Evolutionary conservation across 2,797 vertebrate species (phyloP).

Genomic region (Sarcoramphus papa): DNA sequence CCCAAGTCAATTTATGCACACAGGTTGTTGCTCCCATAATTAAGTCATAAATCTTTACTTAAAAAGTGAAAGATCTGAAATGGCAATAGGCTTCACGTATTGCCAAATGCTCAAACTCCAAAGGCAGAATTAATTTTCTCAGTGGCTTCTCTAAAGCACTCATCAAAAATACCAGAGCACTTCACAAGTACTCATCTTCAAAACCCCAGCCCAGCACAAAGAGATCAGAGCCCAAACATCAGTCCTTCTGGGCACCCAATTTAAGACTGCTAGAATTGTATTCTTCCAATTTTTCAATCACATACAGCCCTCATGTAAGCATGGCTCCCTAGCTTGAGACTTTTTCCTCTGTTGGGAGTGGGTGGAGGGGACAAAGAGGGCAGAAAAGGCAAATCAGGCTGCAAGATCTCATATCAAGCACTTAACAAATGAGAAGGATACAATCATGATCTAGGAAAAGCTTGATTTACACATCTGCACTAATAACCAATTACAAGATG

Average conservation of each 20-base stretch:
- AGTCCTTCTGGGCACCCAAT: background rate
- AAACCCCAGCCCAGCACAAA: background rate
- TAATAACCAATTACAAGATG: background rate
- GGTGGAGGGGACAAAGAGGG: background rate
- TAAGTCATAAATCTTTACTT: background rate
- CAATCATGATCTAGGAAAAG: background rate
- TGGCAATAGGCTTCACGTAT: background rate
- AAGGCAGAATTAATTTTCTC: background rate
- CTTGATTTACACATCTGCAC: background rate
- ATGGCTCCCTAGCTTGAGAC: rapidly evolving
- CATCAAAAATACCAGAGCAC: background rate
- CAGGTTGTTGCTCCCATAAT: background rate
- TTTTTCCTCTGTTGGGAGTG: background rate
- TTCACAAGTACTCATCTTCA: background rate
- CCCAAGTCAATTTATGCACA: background rate
- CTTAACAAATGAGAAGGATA: background rate
- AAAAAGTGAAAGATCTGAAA: background rate
- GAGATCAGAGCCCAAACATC: background rate
- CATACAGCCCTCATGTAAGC: background rate
- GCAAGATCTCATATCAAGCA: background rate
- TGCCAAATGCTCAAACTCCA: background rate
- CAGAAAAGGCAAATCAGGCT: background rate
- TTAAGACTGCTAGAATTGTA: background rate
- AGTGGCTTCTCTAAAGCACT: background rate
- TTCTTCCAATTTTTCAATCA: background rate